phyloP scores from a whole-genome alignment of 2,113 vertebrate genomes.

The Nothobranchius furzeri region DNA sequence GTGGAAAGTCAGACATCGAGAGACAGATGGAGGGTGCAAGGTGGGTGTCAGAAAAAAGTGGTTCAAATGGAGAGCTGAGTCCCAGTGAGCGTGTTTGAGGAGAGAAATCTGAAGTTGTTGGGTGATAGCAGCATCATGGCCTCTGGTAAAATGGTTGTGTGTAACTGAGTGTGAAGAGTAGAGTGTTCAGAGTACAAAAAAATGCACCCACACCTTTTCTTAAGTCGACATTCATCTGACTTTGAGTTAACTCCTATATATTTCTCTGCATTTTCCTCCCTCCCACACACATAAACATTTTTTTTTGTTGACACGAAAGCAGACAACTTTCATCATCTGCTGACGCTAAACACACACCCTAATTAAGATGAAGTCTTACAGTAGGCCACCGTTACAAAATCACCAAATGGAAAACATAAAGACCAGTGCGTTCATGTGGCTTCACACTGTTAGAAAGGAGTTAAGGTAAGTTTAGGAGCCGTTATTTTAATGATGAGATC shows the following conservation, averaged over 20 bases:
- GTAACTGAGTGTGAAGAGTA: conserved; percentile 12
- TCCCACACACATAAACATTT: neutral
- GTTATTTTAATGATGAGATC: no score
- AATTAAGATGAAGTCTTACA: conserved; percentile 14
- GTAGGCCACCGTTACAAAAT: conserved; percentile 13
- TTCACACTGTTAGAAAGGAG: conserved; percentile 6
- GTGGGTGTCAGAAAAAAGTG: conserved; percentile 22
- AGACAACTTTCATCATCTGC: conserved; percentile 27
- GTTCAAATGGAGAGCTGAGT: conserved; percentile 23
- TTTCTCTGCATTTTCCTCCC: neutral
- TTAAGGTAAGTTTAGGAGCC: neutral
- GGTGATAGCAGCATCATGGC: conserved; percentile 15
- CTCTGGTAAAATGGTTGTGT: conserved; percentile 10
- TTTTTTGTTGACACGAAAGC: conserved; percentile 22
- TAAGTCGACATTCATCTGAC: conserved; percentile 18
- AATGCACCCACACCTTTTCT: conserved; percentile 1
- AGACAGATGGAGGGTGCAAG: conserved; percentile 5
- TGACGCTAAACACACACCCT: conserved; percentile 29
- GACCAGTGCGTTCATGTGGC: conserved; percentile 27
- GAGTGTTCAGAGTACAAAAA: conserved; percentile 32
- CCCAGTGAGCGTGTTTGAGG: conserved; percentile 12
- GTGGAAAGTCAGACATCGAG: conserved; percentile 17
- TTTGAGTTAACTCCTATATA: conserved; percentile 3
- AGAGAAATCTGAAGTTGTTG: neutral
- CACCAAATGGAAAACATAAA: conserved; percentile 31